Conservation (phyloP, 1,140 invertebrate genomes). For the Nasonia giraulti region DNA sequence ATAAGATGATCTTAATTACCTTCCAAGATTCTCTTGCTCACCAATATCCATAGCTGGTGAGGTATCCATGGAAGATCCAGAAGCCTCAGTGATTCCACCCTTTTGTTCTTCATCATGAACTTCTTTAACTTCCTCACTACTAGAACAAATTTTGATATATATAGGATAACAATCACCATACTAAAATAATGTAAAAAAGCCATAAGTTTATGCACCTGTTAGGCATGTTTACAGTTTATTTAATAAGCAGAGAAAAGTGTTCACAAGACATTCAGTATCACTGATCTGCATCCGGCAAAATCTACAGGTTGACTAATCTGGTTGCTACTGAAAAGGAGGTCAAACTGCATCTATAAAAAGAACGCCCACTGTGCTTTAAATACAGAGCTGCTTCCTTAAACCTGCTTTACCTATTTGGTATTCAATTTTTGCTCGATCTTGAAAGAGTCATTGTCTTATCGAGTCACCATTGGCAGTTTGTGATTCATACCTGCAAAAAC, state of each 20-base stretch:
- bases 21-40: slow-evolving; percentile 56
- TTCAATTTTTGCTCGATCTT: slow-evolving; percentile 57
- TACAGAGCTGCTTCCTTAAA: slow-evolving; percentile 52
- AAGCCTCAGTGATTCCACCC: slow-evolving; percentile 53
- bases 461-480: not conserved
- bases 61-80: slow-evolving; percentile 55
- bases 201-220: slow-evolving; percentile 56
- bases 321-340: slow-evolving; percentile 64
- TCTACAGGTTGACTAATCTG: slow-evolving; percentile 60
- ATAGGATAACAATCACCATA: not conserved
- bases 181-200: not conserved
- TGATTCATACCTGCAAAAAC: slow-evolving; percentile 35
- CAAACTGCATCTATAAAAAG: slow-evolving; percentile 71
- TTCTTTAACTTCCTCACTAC: slow-evolving; percentile 64
- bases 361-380: slow-evolving; percentile 62
- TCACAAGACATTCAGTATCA: slow-evolving; percentile 52
- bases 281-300: slow-evolving; percentile 56
- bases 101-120: slow-evolving; percentile 59
- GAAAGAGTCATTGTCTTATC: slow-evolving; percentile 49
- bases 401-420: slow-evolving; percentile 58
- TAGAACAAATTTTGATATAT: slow-evolving; percentile 51
- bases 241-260: slow-evolving; percentile 46
- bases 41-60: slow-evolving; percentile 48
- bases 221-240: slow-evolving; percentile 57
- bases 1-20: slow-evolving; percentile 51